phyloP scores from a whole-genome alignment of 2,797 vertebrate genomes.

The Echeneis naucrates region DNA sequence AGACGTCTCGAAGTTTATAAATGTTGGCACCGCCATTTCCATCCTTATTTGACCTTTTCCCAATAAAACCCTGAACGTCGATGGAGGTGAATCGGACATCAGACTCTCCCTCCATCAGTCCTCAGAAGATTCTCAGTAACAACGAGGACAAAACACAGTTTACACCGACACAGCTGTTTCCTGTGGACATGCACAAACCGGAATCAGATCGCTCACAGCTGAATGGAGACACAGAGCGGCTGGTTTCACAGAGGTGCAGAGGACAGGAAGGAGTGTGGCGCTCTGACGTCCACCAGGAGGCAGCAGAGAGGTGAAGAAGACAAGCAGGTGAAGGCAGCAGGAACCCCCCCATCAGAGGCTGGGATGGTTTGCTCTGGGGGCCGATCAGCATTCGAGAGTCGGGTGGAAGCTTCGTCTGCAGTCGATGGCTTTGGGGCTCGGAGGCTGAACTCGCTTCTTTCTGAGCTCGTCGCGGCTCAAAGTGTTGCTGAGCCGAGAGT shows the following conservation, averaged over 20 bases:
- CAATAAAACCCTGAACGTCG: background rate
- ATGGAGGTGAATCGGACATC: background rate
- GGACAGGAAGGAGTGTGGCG: slow-evolving; percentile 26
- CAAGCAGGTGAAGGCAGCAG: slow-evolving; percentile 45
- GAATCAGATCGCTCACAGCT: slow-evolving; percentile 3
- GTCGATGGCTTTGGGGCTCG: slow-evolving; percentile 89
- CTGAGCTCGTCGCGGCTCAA: slow-evolving; percentile 88
- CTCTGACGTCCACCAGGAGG: slow-evolving; percentile 44
- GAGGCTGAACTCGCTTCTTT: slow-evolving; percentile 87
- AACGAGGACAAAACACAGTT: background rate
- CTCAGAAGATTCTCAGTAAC: background rate
- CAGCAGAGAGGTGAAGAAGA: slow-evolving; percentile 43
- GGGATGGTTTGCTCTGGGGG: background rate
- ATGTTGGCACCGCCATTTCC: background rate
- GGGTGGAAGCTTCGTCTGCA: slow-evolving; percentile 92
- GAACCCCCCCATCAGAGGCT: background rate
- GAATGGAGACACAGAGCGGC: slow-evolving; percentile 10
- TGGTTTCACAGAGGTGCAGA: slow-evolving; percentile 40
- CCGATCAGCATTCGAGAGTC: slow-evolving; percentile 88
- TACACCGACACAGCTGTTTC: background rate
- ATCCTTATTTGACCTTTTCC: background rate
- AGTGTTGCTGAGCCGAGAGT: slow-evolving; percentile 82
- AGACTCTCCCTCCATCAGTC: background rate
- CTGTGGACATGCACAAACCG: slow-evolving; percentile 16
- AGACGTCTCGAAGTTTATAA: background rate